These are phyloP conservation scores for Siderastrea siderea DNA, from an alignment of 92 coral and sea anemone genomes.

Conservation along the genomic window DNA sequence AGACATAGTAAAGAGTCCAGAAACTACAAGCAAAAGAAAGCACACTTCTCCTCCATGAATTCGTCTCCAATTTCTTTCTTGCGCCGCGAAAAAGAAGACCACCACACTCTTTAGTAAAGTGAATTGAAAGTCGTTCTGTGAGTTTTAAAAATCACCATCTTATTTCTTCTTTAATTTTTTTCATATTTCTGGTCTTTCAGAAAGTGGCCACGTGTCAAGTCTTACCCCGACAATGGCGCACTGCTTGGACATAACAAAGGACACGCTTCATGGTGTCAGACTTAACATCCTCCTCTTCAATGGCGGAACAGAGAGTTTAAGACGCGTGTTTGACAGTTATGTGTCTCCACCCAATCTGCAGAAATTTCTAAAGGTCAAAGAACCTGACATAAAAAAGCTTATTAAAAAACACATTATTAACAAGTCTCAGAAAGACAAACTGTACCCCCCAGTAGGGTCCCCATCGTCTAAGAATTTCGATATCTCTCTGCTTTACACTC, in stretches of 20 bases:
- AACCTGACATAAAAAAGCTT: conserved; percentile 34
- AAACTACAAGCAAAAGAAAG: no score
- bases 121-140: no score
- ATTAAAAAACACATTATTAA: conserved; percentile 35
- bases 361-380: conserved; percentile 11
- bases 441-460: conserved; percentile 58
- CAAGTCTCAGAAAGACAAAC: conserved; percentile 69
- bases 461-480: conserved; percentile 69
- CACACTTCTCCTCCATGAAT: no score
- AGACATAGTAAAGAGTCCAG: no score
- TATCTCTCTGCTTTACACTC: conserved; percentile 63
- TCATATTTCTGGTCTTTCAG: background rate
- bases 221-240: conserved; percentile 30
- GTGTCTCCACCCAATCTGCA: conserved; percentile 50
- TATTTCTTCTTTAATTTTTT: background rate
- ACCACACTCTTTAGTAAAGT: no score
- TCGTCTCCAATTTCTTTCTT: no score
- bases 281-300: conserved; percentile 58
- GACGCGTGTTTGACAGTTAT: conserved; percentile 40
- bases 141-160: background rate
- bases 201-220: background rate
- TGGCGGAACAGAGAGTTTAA: conserved; percentile 58
- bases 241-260: conserved; percentile 47
- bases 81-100: no score
- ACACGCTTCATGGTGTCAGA: conserved; percentile 42